Evolutionary conservation across 2,888 invertebrate genomes (phyloP).

Genomic region (Lithosia quadra): DNA sequence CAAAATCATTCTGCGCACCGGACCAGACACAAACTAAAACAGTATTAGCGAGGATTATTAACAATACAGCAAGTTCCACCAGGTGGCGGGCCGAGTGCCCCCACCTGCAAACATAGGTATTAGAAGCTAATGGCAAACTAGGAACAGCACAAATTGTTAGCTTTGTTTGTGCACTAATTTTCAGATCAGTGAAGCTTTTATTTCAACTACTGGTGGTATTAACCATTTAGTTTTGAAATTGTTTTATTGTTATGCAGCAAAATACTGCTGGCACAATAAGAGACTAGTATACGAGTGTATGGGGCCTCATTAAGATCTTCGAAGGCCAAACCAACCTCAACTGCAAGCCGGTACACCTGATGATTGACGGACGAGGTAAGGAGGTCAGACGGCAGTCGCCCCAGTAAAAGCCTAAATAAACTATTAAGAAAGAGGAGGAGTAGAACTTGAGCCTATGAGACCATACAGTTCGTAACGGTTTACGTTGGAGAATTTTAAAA

Average conservation of each 20-base stretch:
- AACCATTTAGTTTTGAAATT: neutral
- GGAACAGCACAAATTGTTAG: constrained; percentile 14
- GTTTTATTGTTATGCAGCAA: neutral
- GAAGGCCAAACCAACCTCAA: no score
- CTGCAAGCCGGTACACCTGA: no score
- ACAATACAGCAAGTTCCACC: neutral
- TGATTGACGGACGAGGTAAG: no score
- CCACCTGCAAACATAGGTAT: constrained; percentile 25
- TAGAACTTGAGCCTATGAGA: no score
- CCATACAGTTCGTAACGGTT: no score
- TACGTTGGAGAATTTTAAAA: no score
- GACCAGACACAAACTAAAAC: neutral
- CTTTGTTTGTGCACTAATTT: neutral
- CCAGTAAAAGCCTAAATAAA: no score
- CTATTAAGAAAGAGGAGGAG: no score
- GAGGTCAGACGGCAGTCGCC: no score
- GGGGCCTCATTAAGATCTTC: no score
- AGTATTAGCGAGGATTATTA: neutral
- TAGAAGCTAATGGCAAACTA: constrained; percentile 45
- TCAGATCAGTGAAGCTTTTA: neutral
- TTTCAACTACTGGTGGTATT: constrained; percentile 1
- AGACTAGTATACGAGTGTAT: no score
- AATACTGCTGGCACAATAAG: neutral
- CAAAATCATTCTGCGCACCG: no score
- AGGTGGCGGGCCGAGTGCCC: neutral